These are phyloP conservation scores for Ochropacha duplaris DNA, from an alignment of 2,888 invertebrate genomes.

Conservation along the genomic window DNA sequence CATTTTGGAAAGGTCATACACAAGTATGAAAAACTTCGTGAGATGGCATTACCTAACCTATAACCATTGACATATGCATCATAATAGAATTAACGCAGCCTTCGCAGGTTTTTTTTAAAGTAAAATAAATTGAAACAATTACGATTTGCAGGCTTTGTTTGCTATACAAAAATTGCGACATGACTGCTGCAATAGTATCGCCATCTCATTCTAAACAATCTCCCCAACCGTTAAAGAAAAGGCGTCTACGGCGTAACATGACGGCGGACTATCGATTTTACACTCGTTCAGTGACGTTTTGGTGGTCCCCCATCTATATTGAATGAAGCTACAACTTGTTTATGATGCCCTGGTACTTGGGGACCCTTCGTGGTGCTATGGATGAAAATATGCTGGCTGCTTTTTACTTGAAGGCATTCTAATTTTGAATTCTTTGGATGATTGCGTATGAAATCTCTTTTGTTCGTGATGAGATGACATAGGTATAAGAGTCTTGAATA, in stretches of 20 bases:
- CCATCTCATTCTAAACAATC: conserved; percentile 40
- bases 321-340: not conserved
- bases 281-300: conserved; percentile 9
- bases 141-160: too few species aligned
- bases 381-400: not conserved
- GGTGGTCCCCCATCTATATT: conserved; percentile 26
- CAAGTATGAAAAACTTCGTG: too few species aligned
- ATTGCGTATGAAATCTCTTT: not conserved
- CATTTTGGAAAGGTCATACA: too few species aligned
- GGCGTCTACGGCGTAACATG: conserved; percentile 28
- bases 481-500: too few species aligned
- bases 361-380: not conserved
- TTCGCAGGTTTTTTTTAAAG: too few species aligned
- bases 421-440: not conserved
- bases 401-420: not conserved
- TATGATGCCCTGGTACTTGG: not conserved
- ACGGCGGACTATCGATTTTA: conserved; percentile 33
- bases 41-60: too few species aligned
- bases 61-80: too few species aligned
- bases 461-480: not conserved
- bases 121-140: conserved; percentile 12
- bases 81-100: too few species aligned
- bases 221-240: conserved; percentile 28
- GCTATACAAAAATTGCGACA: conserved; percentile 19
- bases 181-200: conserved; percentile 21